A percentile compares a stretch with the other conserved stretches of the same genome.
Evolutionary conservation across 2,888 invertebrate genomes (phyloP).

Genomic region (Fabriciana adippe): DNA sequence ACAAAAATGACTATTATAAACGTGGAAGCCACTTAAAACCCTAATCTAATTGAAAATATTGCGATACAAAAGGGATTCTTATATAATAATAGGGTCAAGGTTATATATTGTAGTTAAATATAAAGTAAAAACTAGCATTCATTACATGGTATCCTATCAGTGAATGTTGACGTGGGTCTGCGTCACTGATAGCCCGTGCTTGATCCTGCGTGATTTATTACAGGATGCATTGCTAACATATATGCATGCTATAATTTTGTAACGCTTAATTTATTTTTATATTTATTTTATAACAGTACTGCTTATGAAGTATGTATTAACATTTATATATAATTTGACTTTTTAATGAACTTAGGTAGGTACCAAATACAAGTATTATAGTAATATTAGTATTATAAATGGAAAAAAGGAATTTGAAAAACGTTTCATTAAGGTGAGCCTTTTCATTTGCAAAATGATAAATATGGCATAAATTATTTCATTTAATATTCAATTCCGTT

Average conservation of each 20-base stretch:
- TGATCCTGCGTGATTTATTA: conserved; percentile 72
- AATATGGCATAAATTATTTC: conserved; percentile 84
- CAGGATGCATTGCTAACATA: conserved; percentile 28
- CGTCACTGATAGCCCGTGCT: conserved; percentile 59
- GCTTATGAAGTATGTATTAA: background rate
- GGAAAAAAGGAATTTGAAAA: conserved; percentile 56
- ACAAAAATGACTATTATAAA: conserved; percentile 11
- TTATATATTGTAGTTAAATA: background rate
- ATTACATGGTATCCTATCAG: conserved; percentile 44
- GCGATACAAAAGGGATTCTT: background rate
- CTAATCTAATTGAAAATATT: background rate
- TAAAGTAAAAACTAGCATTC: conserved; percentile 11
- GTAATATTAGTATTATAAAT: background rate
- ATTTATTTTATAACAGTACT: background rate
- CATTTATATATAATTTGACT: too few relatives aligned
- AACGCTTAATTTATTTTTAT: conserved; percentile 6
- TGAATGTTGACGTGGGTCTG: conserved; percentile 49
- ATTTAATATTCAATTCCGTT: conserved; percentile 83
- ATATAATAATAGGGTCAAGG: background rate
- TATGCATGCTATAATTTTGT: background rate
- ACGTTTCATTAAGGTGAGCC: conserved; percentile 80
- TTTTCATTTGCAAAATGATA: conserved; percentile 82
- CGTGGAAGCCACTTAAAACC: too few relatives aligned
- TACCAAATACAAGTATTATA: background rate
- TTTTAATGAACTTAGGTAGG: too few relatives aligned